A percentile compares a stretch with the other conserved stretches of the same genome.
Evolutionary conservation across 1,140 invertebrate genomes (phyloP).

Genomic region (Nymphalis io): DNA sequence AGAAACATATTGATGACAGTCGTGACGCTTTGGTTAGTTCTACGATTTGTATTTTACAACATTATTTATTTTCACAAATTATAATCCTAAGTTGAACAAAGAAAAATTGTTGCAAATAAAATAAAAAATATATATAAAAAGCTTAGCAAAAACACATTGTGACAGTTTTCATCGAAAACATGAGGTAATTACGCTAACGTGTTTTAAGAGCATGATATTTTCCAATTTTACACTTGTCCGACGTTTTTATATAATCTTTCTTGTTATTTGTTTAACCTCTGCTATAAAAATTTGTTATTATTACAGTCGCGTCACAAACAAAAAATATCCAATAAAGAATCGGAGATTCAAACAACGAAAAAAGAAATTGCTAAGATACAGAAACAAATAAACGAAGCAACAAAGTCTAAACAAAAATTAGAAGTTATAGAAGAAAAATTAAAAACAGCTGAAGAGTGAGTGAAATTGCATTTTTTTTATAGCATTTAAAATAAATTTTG

Average conservation of each 20-base stretch:
- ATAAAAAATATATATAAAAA: no score
- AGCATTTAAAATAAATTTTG: background rate
- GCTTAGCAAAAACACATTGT: no score
- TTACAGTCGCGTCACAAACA: conserved; percentile 70
- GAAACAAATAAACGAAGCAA: conserved; percentile 68
- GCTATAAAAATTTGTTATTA: background rate
- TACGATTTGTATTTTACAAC: conserved; percentile 9
- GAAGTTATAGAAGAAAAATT: conserved; percentile 78
- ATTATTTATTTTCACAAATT: no score
- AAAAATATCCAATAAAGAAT: conserved; percentile 72
- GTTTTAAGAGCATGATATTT: no score
- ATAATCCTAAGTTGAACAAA: no score
- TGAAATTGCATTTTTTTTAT: conserved; percentile 14
- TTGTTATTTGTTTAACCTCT: no score
- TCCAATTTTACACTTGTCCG: no score
- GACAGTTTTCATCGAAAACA: no score
- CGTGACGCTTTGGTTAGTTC: conserved; percentile 66
- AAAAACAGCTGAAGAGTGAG: conserved; percentile 79
- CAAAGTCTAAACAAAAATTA: conserved; percentile 75
- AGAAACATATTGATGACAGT: conserved; percentile 75
- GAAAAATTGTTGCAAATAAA: no score
- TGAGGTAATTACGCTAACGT: no score
- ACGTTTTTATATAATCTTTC: background rate
- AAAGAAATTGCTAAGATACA: conserved; percentile 64
- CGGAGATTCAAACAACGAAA: conserved; percentile 60